Conservation (phyloP, 2,113 vertebrate genomes). For the Vulpes lagopus region DNA sequence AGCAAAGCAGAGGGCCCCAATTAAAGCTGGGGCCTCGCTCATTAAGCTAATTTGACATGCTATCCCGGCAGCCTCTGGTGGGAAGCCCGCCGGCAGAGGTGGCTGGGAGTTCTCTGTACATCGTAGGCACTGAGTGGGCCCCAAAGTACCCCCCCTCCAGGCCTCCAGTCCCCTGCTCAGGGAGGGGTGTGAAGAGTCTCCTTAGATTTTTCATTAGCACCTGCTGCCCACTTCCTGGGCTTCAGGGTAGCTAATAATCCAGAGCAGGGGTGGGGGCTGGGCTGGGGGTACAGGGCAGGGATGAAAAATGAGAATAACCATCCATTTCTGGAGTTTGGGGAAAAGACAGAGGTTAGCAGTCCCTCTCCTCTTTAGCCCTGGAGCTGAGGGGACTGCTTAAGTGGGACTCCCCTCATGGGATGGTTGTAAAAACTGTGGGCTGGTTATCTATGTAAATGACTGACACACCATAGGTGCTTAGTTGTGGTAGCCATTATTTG, state of each 20-base stretch:
- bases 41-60: constrained; percentile 76
- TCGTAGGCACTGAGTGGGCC: neutral
- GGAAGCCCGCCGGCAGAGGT: neutral
- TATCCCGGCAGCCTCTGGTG: constrained; percentile 64
- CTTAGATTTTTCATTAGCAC: neutral
- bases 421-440: neutral
- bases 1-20: constrained; percentile 60
- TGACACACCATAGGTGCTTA: neutral
- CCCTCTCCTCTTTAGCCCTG: neutral
- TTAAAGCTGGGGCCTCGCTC: constrained; percentile 68
- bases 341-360: neutral
- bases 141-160: neutral
- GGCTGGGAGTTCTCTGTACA: neutral
- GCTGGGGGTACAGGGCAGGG: neutral
- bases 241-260: neutral
- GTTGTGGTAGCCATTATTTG: neutral
- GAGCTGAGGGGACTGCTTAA: neutral
- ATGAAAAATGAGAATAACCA: neutral
- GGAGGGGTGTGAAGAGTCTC: neutral
- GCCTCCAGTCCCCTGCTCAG: neutral
- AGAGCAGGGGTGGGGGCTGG: neutral
- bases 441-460: neutral
- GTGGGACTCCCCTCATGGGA: neutral
- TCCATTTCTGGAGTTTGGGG: neutral
- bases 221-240: neutral